These are phyloP conservation scores for Buteo buteo DNA, from an alignment of 2,113 vertebrate species.

Conservation along the genomic window DNA sequence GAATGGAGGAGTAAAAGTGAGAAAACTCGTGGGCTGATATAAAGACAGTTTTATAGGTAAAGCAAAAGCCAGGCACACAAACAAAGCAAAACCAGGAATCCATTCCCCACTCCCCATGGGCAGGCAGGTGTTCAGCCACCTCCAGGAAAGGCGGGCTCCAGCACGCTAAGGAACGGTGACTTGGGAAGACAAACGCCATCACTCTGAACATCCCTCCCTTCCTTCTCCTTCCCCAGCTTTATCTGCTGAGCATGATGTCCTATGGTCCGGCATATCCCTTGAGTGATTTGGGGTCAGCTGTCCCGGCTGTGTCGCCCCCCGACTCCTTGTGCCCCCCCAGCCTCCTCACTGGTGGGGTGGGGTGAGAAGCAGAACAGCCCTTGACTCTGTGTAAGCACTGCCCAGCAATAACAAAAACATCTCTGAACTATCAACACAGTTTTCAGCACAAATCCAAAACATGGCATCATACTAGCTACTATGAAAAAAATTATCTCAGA, in stretches of 20 bases:
- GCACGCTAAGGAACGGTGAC: accelerated
- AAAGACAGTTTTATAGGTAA: not conserved
- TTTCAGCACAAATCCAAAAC: not conserved
- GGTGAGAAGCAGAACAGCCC: not conserved
- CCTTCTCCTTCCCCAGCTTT: not conserved
- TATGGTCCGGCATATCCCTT: not conserved
- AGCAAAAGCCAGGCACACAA: accelerated
- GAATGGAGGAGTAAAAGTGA: not conserved
- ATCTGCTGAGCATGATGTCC: not conserved
- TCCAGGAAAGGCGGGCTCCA: not conserved
- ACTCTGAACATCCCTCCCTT: accelerated
- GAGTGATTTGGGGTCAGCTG: not conserved
- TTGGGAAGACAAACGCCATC: not conserved
- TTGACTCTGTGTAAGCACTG: not conserved
- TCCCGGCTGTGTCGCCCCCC: not conserved
- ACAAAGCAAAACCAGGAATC: not conserved
- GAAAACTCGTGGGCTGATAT: accelerated
- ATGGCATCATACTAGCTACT: not conserved
- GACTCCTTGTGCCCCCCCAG: not conserved
- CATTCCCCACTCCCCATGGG: accelerated
- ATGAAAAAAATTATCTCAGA: not conserved
- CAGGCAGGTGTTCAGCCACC: not conserved
- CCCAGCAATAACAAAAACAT: not conserved
- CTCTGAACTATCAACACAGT: not conserved
- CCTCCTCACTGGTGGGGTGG: accelerated